phyloP scores from a whole-genome alignment of 1,140 invertebrate species.

The Calephelis virginiensis region DNA sequence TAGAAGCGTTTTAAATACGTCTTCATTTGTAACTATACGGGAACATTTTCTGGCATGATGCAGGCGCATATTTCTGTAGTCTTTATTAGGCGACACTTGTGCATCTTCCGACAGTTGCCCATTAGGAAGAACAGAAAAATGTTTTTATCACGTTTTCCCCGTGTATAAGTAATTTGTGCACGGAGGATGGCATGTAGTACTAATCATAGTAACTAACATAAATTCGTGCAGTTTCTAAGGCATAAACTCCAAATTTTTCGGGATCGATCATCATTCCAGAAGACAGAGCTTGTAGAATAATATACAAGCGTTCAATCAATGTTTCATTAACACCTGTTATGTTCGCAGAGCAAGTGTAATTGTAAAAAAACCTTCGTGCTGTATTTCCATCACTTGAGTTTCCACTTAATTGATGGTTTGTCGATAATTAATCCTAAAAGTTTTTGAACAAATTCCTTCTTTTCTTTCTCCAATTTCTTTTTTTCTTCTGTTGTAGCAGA shows the following conservation, averaged over 20 bases:
- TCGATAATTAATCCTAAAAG: conserved; percentile 9
- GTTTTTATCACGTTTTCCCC: conserved; percentile 3
- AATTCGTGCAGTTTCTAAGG: too few species aligned
- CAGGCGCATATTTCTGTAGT: not conserved
- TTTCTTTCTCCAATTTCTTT: conserved; percentile 1
- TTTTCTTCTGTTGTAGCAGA: conserved; percentile 13
- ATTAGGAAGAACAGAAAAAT: not conserved
- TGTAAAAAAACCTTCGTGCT: conserved; percentile 9
- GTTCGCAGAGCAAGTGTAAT: conserved; percentile 11
- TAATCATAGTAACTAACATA: too few species aligned
- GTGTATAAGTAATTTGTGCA: conserved; percentile 11
- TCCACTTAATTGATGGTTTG: conserved; percentile 13
- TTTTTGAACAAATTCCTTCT: conserved; percentile 14
- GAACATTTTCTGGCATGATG: not conserved
- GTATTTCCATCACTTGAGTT: conserved; percentile 9
- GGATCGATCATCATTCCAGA: too few species aligned
- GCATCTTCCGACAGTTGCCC: too few species aligned
- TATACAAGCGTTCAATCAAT: conserved; percentile 2
- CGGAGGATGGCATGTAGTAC: too few species aligned
- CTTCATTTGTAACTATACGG: too few species aligned
- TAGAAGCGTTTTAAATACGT: too few species aligned
- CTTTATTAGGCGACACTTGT: too few species aligned
- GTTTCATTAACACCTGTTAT: conserved; percentile 9
- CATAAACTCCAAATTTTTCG: too few species aligned
- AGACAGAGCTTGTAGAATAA: too few species aligned